Evolutionary conservation across 2,888 invertebrate genomes (phyloP), one percentile per base, ranked within the genome.

Genomic region (Crossocerus cetratus): DNA sequence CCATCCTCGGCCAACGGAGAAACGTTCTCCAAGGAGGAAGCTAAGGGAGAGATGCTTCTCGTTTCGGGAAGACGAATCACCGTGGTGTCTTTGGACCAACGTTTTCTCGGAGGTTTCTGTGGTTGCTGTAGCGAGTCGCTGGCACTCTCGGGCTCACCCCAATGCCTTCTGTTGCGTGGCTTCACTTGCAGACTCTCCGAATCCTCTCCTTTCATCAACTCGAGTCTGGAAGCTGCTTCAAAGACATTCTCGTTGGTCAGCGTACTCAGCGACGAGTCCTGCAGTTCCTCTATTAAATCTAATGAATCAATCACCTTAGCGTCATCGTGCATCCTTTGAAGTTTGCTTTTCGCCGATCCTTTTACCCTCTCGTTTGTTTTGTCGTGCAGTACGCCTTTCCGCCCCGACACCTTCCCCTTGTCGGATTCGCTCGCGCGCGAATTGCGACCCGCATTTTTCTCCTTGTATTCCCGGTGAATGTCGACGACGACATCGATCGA

Each of bases 61-160:
- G 61, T 54, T 60, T 77, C 78, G 13, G 73, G 82, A 55, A 80
- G 45, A 14, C 62, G 78, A 44, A 82, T 79, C 16, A 76, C 76
- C 3, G 66, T 78, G 4, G 80, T 66, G 18, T 84, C 81, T 20
- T 87, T 85, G 0, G 83, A 81, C 89, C 89, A 89, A 14, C 86
- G 82, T 63, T 85, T 88, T 16, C 88, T 76, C 23, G 77, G 69
- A 3, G 76, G 77, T 44, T 80, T 87, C 18, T 69, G 81, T 20
- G 64, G 11, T 8, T 76, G 74, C 2, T 65, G 23, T 3, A n/a
- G 18, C 4, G 44, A 42, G 44, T 63, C 44, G 18, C 13, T 49
- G 3, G 45, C 23, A 18, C 23, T 55, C n/a, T 69, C 65, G 5
- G 32, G 23, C 11, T 32, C 42, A 16, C 22, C 65, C 81, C 83